phyloP scores from a whole-genome alignment of 2,113 vertebrate genomes.

The Tetraodon nigroviridis region DNA sequence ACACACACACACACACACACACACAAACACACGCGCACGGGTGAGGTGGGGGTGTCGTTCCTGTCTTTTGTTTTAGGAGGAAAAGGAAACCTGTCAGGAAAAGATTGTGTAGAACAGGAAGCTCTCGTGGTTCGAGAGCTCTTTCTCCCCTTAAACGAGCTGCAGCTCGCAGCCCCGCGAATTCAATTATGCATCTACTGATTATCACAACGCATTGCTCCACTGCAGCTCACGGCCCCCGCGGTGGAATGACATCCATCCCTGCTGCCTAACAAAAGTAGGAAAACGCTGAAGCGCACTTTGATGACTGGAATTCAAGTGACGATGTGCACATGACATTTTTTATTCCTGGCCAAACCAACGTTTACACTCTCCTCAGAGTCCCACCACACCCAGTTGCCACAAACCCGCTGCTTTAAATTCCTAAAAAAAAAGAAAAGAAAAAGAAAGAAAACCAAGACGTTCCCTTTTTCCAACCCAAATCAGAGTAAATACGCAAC shows the following conservation, averaged over 20 bases:
- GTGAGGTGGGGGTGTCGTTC: constrained; percentile 70
- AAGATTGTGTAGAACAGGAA: constrained; percentile 92
- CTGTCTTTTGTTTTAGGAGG: constrained; percentile 89
- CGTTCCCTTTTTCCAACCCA: constrained; percentile 19
- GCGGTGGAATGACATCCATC: constrained; percentile 3
- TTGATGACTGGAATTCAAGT: constrained; percentile 27
- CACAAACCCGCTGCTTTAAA: constrained; percentile 58
- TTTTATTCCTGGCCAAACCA: constrained; percentile 50
- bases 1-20: constrained; percentile 44
- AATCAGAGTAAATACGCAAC: constrained; percentile 12
- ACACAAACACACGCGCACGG: constrained; percentile 40
- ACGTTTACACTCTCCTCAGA: constrained; percentile 56
- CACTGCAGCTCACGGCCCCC: constrained; percentile 10
- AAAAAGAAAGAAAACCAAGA: constrained; percentile 52
- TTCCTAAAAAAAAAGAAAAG: constrained; percentile 44
- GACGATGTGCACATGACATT: constrained; percentile 41
- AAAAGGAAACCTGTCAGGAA: constrained; percentile 98
- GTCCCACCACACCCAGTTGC: constrained; percentile 68
- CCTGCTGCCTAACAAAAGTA: constrained; percentile 2
- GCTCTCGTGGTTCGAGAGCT: constrained; percentile 85
- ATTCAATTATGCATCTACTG: constrained; percentile 44
- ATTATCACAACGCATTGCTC: constrained; percentile 26
- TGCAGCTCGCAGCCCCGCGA: constrained; percentile 75
- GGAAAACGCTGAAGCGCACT: constrained; percentile 18
- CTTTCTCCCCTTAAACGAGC: constrained; percentile 74